Percentiles rank a stretch among this genome's conserved stretches.
Evolutionary conservation across 2,888 invertebrate genomes (phyloP).

Genomic region (Stenotaenia linearis): DNA sequence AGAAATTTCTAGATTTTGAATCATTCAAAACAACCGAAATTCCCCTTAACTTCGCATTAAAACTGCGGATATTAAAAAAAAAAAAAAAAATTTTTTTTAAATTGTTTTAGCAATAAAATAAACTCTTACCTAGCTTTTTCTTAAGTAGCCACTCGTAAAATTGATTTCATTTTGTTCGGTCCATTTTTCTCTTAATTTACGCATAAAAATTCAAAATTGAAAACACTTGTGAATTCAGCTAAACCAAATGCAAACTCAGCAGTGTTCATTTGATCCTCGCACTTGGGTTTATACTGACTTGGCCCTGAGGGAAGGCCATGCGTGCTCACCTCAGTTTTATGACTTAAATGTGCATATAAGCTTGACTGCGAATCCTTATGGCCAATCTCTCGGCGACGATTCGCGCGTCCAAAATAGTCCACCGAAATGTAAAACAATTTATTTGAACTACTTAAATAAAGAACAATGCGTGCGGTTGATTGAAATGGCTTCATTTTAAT

Average conservation of each 20-base stretch:
- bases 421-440: not conserved
- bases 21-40: no score
- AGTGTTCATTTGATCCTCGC: not conserved
- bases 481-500: not conserved
- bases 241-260: not conserved
- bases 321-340: not conserved
- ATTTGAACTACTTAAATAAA: not conserved
- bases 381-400: not conserved
- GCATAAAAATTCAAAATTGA: not conserved
- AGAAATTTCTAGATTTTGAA: no score
- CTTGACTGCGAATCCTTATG: not conserved
- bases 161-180: not conserved
- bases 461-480: not conserved
- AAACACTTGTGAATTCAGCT: not conserved
- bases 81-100: no score
- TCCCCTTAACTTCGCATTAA: no score
- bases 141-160: not conserved
- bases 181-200: not conserved
- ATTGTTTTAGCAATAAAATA: not conserved
- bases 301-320: constrained; percentile 4
- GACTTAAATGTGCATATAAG: not conserved
- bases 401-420: not conserved
- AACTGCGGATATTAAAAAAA: no score
- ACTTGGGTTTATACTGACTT: not conserved
- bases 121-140: not conserved